Evolutionary conservation across 2,888 invertebrate species (phyloP).

Genomic region (Periphyllus acericola): DNA sequence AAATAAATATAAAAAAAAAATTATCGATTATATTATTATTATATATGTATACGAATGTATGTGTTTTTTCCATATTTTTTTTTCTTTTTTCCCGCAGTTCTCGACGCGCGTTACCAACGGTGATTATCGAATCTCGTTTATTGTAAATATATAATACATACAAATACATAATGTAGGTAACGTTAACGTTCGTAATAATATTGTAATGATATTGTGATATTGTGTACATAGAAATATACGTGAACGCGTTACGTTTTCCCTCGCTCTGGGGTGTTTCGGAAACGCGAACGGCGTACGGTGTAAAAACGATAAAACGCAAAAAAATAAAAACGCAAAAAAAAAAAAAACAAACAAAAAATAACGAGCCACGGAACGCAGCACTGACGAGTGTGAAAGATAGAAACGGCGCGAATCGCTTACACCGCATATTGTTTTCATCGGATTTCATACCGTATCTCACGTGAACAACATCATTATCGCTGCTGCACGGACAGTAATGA

Average conservation of each 20-base stretch:
- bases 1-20: conserved; percentile 33
- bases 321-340: conserved; percentile 2
- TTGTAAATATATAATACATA: conserved; percentile 9
- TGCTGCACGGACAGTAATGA: background rate
- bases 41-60: background rate
- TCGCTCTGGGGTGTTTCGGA: conserved; percentile 17
- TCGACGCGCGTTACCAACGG: background rate
- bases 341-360: background rate
- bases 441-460: background rate
- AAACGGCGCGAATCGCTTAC: background rate
- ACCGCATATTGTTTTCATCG: background rate
- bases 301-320: conserved; percentile 9
- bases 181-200: background rate
- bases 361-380: background rate
- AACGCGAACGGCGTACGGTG: background rate
- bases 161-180: too few species aligned
- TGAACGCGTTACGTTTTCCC: background rate
- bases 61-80: background rate
- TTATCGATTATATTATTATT: conserved; percentile 32
- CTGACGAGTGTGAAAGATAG: too few species aligned
- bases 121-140: background rate
- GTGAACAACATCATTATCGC: background rate
- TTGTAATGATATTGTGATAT: too few species aligned
- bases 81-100: background rate
- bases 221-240: background rate